phyloP scores from a whole-genome alignment of 2,113 vertebrate genomes.

The Scolopax mira region DNA sequence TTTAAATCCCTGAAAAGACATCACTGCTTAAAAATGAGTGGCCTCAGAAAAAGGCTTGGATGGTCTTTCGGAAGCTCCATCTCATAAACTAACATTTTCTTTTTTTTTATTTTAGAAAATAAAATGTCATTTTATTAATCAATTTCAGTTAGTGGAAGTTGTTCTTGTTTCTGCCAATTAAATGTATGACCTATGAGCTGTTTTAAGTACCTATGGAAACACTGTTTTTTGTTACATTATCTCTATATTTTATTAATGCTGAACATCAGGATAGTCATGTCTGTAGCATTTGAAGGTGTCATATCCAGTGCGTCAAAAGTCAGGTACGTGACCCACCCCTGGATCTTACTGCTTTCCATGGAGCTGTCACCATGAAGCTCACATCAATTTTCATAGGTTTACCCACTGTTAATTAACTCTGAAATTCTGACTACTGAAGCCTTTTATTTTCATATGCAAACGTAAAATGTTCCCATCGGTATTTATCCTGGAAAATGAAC shows the following conservation, averaged over 20 bases:
- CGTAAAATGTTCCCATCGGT: background rate
- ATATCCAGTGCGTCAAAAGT: background rate
- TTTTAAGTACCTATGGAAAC: background rate
- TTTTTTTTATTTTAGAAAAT: background rate
- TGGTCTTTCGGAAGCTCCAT: background rate
- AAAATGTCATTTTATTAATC: background rate
- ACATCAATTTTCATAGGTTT: background rate
- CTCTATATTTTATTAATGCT: background rate
- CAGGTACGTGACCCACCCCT: background rate
- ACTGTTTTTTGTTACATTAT: background rate
- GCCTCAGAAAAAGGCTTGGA: background rate
- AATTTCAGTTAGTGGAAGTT: background rate
- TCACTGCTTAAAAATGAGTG: rapidly evolving
- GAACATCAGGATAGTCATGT: background rate
- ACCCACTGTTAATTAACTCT: background rate
- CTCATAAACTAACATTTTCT: background rate
- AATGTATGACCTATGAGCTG: background rate
- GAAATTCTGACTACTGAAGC: background rate
- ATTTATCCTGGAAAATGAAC: constrained; percentile 13
- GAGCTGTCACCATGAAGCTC: background rate
- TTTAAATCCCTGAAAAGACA: background rate
- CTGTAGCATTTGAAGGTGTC: background rate
- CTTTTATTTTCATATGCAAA: background rate
- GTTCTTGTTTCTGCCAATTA: background rate
- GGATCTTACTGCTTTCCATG: background rate